These are phyloP conservation scores for Cepaea hortensis DNA, from an alignment of 2,888 invertebrate species.

Conservation along the genomic window DNA sequence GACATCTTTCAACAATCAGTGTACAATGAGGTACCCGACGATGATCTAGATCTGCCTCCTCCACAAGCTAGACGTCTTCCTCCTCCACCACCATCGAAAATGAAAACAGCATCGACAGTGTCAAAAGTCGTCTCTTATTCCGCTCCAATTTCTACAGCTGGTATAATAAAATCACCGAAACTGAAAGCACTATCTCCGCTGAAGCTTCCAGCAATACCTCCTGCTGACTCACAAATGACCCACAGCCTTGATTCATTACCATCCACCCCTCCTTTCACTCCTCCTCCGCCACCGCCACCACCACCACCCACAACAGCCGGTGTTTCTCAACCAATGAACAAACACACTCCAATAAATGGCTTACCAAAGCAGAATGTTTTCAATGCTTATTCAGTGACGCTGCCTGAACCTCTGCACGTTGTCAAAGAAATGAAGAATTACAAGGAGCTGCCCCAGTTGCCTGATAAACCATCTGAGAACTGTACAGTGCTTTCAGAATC, in stretches of 20 bases:
- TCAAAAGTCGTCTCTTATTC: not conserved
- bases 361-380: not conserved
- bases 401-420: not conserved
- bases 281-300: conserved; percentile 24
- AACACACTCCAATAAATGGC: not conserved
- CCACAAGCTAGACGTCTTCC: conserved; percentile 5
- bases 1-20: not conserved
- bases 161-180: not conserved
- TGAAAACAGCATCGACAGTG: not conserved
- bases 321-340: not conserved
- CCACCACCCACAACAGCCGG: conserved; percentile 3
- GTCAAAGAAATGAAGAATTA: not conserved
- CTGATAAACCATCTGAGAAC: not conserved
- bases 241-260: not conserved
- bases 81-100: not conserved
- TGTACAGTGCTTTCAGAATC: not conserved
- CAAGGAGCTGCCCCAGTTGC: not conserved
- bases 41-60: not conserved
- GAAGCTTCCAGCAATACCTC: not conserved
- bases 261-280: not conserved
- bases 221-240: not conserved
- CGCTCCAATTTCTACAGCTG: not conserved
- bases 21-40: not conserved
- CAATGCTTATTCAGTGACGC: not conserved
- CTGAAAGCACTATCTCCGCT: not conserved